Evolutionary conservation across 1,140 invertebrate genomes (phyloP).

Genomic region (Tribolium madens): DNA sequence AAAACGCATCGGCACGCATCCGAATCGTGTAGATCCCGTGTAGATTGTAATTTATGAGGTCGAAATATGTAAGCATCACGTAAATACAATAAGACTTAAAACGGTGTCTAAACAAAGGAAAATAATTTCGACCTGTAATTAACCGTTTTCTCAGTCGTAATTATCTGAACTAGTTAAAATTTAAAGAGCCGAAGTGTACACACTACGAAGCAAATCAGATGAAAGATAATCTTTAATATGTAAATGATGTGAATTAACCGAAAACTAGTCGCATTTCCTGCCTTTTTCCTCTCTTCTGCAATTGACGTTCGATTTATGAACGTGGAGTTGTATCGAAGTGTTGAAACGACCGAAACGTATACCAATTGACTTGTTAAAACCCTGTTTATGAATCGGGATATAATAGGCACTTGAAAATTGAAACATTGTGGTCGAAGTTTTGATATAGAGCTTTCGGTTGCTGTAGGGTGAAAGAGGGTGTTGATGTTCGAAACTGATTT

Average conservation of each 20-base stretch:
- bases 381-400: conserved; percentile 34
- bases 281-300: conserved; percentile 6
- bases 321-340: conserved; percentile 22
- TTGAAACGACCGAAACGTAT: conserved; percentile 17
- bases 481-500: background rate
- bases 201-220: background rate
- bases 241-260: conserved; percentile 11
- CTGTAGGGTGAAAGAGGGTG: background rate
- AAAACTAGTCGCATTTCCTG: background rate
- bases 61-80: conserved; percentile 23
- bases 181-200: conserved; percentile 25
- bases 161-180: conserved; percentile 35
- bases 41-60: conserved; percentile 26
- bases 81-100: conserved; percentile 28
- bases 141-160: conserved; percentile 37
- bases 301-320: conserved; percentile 32
- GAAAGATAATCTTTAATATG: conserved; percentile 30
- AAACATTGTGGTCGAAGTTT: conserved; percentile 15
- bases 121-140: conserved; percentile 30
- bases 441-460: background rate
- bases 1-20: no score
- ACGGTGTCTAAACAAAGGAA: conserved; percentile 35
- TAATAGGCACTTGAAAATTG: conserved; percentile 35
- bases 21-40: conserved; percentile 20
- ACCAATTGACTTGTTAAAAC: conserved; percentile 34